A percentile compares a stretch with the other conserved stretches of the same genome.
These are phyloP conservation scores for Perizoma affinitatum DNA, from an alignment of 2,888 invertebrate genomes.

Conservation along the genomic window DNA sequence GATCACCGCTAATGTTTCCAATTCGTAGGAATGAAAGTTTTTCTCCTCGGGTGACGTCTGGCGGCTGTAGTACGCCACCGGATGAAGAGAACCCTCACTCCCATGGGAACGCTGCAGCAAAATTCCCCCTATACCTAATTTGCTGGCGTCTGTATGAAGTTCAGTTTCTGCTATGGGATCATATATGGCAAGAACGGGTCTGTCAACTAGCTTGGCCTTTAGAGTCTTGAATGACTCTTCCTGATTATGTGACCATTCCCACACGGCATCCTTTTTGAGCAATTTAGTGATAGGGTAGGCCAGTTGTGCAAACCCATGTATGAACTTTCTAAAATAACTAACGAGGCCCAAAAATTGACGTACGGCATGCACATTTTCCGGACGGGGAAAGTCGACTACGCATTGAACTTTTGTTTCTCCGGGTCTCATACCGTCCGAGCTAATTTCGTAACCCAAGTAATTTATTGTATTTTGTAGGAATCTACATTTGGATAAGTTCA, in stretches of 20 bases:
- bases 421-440: too few relatives aligned
- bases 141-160: too few relatives aligned
- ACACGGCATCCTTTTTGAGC: neutral
- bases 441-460: neutral
- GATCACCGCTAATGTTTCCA: constrained; percentile 7
- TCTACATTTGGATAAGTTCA: neutral
- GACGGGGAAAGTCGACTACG: too few relatives aligned
- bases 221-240: too few relatives aligned
- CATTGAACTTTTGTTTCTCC: too few relatives aligned
- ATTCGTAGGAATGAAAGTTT: constrained; percentile 3
- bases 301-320: neutral
- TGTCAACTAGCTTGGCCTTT: neutral
- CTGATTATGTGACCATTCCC: too few relatives aligned
- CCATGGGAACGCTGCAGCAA: too few relatives aligned
- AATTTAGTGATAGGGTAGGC: neutral
- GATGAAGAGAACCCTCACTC: too few relatives aligned
- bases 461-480: neutral
- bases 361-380: neutral
- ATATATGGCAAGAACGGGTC: constrained; percentile 6
- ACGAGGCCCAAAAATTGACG: neutral
- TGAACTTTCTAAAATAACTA: neutral
- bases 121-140: too few relatives aligned
- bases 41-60: constrained; percentile 5
- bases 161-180: too few relatives aligned
- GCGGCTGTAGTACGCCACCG: constrained; percentile 3